These are phyloP conservation scores for Mantis religiosa DNA, from an alignment of 2,888 invertebrate species.

Conservation along the genomic window DNA sequence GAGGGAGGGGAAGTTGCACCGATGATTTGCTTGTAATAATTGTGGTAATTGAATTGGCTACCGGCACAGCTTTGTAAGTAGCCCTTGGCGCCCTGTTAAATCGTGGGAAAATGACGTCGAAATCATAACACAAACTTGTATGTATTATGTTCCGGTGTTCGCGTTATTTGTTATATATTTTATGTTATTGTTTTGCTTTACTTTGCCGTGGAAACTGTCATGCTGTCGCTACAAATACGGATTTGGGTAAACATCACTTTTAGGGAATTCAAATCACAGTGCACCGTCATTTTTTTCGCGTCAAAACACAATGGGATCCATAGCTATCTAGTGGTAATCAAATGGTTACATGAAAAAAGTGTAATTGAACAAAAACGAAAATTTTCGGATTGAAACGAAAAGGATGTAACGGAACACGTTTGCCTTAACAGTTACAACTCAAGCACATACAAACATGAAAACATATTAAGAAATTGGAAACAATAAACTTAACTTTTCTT, in stretches of 20 bases:
- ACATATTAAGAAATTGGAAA: too few species aligned
- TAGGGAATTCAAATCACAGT: not conserved
- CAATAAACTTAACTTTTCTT: too few species aligned
- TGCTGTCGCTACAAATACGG: not conserved
- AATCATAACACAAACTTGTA: not conserved
- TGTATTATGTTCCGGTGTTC: not conserved
- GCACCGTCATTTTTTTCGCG: not conserved
- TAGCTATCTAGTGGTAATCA: not conserved
- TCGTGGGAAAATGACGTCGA: not conserved
- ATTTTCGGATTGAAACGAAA: too few species aligned
- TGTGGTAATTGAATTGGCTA: conserved; percentile 11
- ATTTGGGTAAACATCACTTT: not conserved
- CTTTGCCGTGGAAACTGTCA: not conserved
- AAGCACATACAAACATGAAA: too few species aligned
- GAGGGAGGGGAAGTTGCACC: not conserved
- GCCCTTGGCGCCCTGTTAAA: not conserved
- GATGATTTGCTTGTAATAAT: conserved; percentile 17
- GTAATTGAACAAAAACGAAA: too few species aligned
- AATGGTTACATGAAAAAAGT: not conserved
- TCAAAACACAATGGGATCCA: not conserved
- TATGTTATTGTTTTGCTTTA: not conserved
- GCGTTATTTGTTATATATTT: not conserved
- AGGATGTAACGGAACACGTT: too few species aligned
- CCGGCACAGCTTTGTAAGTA: not conserved
- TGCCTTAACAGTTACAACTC: too few species aligned